These are phyloP conservation scores for Elephas maximus DNA, from an alignment of 2,113 vertebrate genomes.

Conservation along the genomic window DNA sequence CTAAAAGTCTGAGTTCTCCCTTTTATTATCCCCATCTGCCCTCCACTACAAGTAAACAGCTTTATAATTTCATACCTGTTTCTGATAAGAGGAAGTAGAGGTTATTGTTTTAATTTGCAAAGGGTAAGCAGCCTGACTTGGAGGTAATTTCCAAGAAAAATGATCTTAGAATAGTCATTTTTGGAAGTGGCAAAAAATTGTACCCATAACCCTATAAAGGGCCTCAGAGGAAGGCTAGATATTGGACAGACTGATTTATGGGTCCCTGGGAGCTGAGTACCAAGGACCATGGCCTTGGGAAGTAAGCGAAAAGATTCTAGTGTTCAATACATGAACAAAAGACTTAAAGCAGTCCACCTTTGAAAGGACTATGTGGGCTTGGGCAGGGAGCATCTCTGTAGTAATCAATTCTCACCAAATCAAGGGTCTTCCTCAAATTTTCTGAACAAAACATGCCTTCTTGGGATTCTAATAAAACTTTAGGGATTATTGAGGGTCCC, in stretches of 20 bases:
- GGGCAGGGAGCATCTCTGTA: not conserved
- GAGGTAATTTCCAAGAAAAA: slow-evolving; percentile 32
- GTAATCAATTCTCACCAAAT: not conserved
- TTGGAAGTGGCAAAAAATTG: not conserved
- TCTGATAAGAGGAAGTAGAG: not conserved
- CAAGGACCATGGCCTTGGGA: not conserved
- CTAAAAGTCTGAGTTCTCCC: not conserved
- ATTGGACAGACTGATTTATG: not conserved
- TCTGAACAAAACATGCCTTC: not conserved
- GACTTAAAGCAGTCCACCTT: not conserved
- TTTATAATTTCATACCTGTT: not conserved
- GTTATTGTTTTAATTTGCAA: slow-evolving; percentile 22
- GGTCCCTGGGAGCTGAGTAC: not conserved
- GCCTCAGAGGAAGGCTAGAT: not conserved
- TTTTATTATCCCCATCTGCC: not conserved
- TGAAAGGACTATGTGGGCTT: not conserved
- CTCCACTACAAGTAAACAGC: not conserved
- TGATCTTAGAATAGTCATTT: not conserved
- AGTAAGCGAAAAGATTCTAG: not conserved
- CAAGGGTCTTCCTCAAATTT: not conserved
- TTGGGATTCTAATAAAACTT: not conserved
- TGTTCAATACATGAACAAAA: not conserved
- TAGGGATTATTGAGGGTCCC: not conserved
- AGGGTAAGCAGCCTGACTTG: not conserved
- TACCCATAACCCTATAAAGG: not conserved